Evolutionary conservation across 2,797 vertebrate genomes (phyloP), one percentile per base, ranked within the genome.

Genomic region (Cuniculus paca): DNA sequence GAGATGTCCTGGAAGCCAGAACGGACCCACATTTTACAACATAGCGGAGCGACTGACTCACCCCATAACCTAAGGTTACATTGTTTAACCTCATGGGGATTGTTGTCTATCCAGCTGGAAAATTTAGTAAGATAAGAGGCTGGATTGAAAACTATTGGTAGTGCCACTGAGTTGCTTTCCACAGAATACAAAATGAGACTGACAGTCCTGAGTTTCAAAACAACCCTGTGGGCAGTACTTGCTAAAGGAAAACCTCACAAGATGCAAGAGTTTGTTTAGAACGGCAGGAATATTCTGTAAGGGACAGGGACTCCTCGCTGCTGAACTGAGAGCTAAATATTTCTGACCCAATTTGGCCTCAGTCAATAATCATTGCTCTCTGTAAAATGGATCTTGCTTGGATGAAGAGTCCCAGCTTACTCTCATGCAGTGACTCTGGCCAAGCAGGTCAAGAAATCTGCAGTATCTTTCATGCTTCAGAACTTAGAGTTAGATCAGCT

Each of bases 51-150:
- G 0, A 54, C 92, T 97, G 97, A 97, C 94, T 97, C 97, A 97
- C 42, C 75, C 74, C 19, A 17, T 50, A 96, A 90, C 93, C 61
- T 65, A 39, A 72, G 94, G 90, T 39, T 85, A 31, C 45, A 42
- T 74, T 0, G 1, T 26, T 80, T 90, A 97, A 94, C 90, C 96
- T 96, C 95, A 9, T 24, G 81, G 86, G 95, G 74, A 61, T 91
- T 93, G 68, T 50, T 82, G 90, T 92, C 96, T 42, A 91, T 54
- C 94, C 95, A 96, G 88, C 95, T 98, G 97, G 97, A 97, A 97
- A 96, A 92, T 93, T 86, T 77, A 85, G 75, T 95, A 77, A 95
- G 80, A 95, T 65, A 61, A 90, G 89, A 95, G 68, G 93, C 52
- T 56, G 50, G 72, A 48, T n/a, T 72, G 45, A 83, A 94, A 96